Base-by-base conservation (phyloP, 2,113 vertebrate genomes). In the Thryonomys swinderianus region DNA sequence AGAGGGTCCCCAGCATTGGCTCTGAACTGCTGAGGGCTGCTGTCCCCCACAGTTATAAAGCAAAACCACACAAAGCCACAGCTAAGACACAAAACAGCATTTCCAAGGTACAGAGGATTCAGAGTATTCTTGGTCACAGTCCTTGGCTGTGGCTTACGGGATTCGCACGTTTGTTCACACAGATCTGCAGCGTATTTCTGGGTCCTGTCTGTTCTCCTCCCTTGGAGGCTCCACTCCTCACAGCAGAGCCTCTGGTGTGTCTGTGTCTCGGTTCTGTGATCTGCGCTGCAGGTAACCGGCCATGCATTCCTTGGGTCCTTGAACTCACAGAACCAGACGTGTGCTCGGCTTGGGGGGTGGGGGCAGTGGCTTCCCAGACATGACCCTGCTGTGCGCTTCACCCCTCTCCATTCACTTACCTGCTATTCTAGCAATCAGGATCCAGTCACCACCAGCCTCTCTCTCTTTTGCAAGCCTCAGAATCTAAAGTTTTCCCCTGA, bases 251-350 rank as follows among this genome's bases (percentile, higher is more conserved):
- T 40, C 30, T 16, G 0, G 20, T 37, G 42, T 51, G 34, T 42
- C 10, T 53, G 14, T 1, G 0, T 9, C 83, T 21, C 40, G 57
- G 25, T 3, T 1, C 18, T 1, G 53, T 14, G 42, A 6, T n/a
- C 61, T 16, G 25, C 27, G 64, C 76, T 45, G 3, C 4, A 5
- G 67, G 40, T 0, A 62, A 67, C 30, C 0, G 0, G n/a, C 23
- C 73, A 1, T 10, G 1, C 7, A 6, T 4, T 37, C 20, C 2
- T 5, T 0, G 32, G 74, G 40, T 37, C 20, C 2, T 5, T 0
- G 32, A 80, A 48, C 69, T 40, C 0, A 53, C 55, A 7, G 42
- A 73, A 13, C 21, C 62, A 17, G 0, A 4, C 17, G n/a, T 37
- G 10, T 80, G 64, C 51, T 37, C 0, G 69, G 17, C 64, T 71